phyloP scores from a whole-genome alignment of 1,140 invertebrate species.

The Orchesella cincta region DNA sequence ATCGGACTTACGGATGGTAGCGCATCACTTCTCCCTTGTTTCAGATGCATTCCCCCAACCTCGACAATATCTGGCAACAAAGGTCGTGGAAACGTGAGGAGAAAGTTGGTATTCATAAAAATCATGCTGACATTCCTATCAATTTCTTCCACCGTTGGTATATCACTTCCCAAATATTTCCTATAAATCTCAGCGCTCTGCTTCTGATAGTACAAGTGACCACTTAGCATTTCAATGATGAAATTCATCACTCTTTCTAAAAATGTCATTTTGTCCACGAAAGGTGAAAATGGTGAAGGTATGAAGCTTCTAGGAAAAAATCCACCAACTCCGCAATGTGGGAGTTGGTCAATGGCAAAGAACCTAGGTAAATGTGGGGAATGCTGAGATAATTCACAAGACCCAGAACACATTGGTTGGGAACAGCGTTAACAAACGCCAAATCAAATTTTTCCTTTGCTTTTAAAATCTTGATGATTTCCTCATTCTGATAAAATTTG shows the following conservation, averaged over 20 bases:
- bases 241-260: conserved; percentile 52
- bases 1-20: too few relatives aligned
- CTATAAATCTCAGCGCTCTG: conserved; percentile 22
- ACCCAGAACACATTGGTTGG: conserved; percentile 46
- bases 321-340: conserved; percentile 61
- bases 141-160: conserved; percentile 43
- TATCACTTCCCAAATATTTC: conserved; percentile 32
- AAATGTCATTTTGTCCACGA: conserved; percentile 54
- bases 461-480: not conserved
- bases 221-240: not conserved
- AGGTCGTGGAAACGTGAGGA: conserved; percentile 30
- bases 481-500: not conserved
- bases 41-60: conserved; percentile 49
- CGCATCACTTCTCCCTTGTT: conserved; percentile 32
- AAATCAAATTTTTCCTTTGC: conserved; percentile 49
- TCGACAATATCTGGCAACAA: conserved; percentile 41
- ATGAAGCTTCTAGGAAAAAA: conserved; percentile 65
- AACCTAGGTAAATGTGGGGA: not conserved
- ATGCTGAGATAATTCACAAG: not conserved
- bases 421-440: conserved; percentile 51
- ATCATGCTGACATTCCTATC: conserved; percentile 61
- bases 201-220: not conserved
- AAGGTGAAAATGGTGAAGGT: conserved; percentile 59
- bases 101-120: conserved; percentile 54
- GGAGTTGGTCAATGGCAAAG: not conserved